Evolutionary conservation across 2,797 vertebrate species (phyloP).

Genomic region (Florisuga fusca): DNA sequence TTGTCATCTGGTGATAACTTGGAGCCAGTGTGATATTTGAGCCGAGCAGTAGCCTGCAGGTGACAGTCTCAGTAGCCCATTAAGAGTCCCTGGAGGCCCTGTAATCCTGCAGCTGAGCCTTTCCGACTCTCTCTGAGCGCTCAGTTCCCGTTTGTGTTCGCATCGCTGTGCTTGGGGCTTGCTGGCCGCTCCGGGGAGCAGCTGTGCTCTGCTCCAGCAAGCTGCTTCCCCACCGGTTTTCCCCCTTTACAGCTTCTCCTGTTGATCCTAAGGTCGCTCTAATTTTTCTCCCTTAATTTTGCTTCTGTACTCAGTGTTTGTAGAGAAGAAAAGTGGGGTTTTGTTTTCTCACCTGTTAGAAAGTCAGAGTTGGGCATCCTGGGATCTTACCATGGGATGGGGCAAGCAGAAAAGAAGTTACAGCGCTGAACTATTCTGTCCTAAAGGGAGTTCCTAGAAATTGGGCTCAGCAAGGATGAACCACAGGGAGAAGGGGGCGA

Average conservation of each 20-base stretch:
- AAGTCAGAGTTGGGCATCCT: neutral
- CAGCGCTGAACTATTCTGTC: neutral
- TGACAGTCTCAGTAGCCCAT: conserved; percentile 56
- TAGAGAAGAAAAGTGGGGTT: neutral
- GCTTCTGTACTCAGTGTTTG: neutral
- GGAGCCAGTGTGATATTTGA: conserved; percentile 34
- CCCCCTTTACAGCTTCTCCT: neutral
- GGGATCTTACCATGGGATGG: neutral
- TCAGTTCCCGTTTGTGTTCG: neutral
- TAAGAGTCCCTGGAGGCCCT: conserved; percentile 15
- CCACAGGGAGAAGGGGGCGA: too few species aligned
- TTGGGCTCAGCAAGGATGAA: neutral
- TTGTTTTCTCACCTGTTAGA: neutral
- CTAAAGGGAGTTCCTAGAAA: neutral
- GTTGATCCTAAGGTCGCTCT: neutral
- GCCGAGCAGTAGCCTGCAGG: conserved; percentile 37
- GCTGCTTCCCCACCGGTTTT: neutral
- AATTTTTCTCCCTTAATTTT: neutral
- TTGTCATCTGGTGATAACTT: conserved; percentile 20
- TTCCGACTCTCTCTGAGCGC: neutral
- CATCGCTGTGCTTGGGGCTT: neutral
- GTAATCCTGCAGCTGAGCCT: conserved; percentile 51
- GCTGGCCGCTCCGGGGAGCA: neutral
- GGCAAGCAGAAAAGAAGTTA: neutral
- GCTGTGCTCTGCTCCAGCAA: neutral